These are phyloP conservation scores for Paramuricea clavata DNA, from an alignment of 92 coral and sea anemone genomes.

Conservation along the genomic window DNA sequence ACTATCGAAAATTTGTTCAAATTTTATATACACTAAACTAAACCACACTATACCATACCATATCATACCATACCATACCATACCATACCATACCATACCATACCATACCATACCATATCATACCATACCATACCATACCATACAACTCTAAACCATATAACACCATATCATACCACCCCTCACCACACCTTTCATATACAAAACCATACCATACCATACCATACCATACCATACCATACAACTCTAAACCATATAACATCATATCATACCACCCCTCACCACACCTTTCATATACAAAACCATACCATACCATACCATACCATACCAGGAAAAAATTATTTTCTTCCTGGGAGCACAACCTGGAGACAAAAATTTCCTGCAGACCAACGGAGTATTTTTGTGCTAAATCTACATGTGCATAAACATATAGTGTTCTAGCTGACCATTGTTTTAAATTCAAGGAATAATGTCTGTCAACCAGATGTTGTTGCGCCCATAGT, in stretches of 20 bases:
- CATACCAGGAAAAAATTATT: no score
- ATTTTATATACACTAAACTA: not conserved
- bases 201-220: not conserved
- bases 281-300: not conserved
- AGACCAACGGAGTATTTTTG: no score
- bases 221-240: not conserved
- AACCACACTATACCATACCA: not conserved
- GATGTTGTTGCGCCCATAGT: no score
- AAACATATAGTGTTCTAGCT: no score
- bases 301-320: not conserved
- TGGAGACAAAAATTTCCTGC: no score
- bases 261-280: not conserved
- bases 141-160: not conserved
- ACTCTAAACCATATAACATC: not conserved
- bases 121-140: not conserved
- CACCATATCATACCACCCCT: not conserved
- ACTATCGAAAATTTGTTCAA: no score
- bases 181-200: slow-evolving; percentile 8
- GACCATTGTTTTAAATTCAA: no score
- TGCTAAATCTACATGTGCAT: no score
- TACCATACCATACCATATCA: not conserved
- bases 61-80: not conserved
- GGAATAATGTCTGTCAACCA: no score
- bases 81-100: not conserved
- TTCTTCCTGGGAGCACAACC: no score